These are phyloP conservation scores for Eucriotettix oculatus DNA, from an alignment of 2,888 invertebrate genomes.

Conservation along the genomic window DNA sequence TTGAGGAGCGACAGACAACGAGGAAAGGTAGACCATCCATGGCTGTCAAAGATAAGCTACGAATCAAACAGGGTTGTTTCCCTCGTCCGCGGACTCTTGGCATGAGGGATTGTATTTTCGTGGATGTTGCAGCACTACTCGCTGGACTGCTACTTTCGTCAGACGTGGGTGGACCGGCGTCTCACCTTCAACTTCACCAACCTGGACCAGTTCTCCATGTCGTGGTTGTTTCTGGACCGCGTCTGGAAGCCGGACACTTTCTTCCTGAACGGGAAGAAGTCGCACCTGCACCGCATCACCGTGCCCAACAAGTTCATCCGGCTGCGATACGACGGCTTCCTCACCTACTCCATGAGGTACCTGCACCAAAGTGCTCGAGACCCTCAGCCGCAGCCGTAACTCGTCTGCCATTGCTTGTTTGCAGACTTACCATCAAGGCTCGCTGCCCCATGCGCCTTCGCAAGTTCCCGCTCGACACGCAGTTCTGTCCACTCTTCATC, in stretches of 20 bases:
- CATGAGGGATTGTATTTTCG: too few relatives aligned
- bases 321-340: constrained; percentile 18
- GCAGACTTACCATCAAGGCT: constrained; percentile 30
- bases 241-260: constrained; percentile 43
- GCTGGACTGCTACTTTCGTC: constrained; percentile 29
- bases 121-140: constrained; percentile 20
- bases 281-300: constrained; percentile 36
- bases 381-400: neutral
- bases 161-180: constrained; percentile 35
- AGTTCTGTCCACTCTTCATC: constrained; percentile 29
- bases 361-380: neutral
- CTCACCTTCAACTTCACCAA: constrained; percentile 19
- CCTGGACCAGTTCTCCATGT: constrained; percentile 27
- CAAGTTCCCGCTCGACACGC: constrained; percentile 33
- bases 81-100: too few relatives aligned
- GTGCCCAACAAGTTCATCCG: constrained; percentile 31
- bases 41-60: too few relatives aligned
- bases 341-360: constrained; percentile 21
- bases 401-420: constrained; percentile 4
- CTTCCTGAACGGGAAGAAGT: constrained; percentile 33
- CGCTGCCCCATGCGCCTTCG: constrained; percentile 31
- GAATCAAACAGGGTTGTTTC: too few relatives aligned
- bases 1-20: too few relatives aligned
- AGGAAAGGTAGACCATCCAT: too few relatives aligned
- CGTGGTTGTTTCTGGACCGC: constrained; percentile 34